Percentiles rank a stretch among this genome's conserved stretches.
Evolutionary conservation across 2,797 vertebrate species (phyloP).

Genomic region (Anguilla anguilla): DNA sequence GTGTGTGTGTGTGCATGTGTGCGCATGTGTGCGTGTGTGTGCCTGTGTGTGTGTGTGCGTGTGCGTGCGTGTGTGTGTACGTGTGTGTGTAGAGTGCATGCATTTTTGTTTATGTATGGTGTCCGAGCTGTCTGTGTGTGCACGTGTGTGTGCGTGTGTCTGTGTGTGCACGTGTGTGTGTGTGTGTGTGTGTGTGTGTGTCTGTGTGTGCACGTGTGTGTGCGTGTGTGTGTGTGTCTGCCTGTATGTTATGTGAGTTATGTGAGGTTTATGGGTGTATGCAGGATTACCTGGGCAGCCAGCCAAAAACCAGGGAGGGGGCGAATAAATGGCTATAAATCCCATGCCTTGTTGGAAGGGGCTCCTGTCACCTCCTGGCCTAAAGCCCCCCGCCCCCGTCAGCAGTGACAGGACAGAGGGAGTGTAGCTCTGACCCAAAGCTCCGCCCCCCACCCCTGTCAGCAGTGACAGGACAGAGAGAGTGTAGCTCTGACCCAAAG

Average conservation of each 20-base stretch:
- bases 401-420: conserved; percentile 64
- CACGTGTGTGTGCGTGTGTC: not conserved
- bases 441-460: conserved; percentile 49
- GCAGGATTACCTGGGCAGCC: conserved; percentile 65
- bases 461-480: conserved; percentile 37
- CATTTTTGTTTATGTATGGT: no score
- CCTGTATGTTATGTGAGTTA: not conserved
- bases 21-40: no score
- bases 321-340: conserved; percentile 56
- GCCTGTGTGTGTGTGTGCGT: not conserved
- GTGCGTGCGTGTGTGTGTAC: no score
- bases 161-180: not conserved
- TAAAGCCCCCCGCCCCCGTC: conserved; percentile 48
- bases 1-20: no score
- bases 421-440: conserved; percentile 33
- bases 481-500: conserved; percentile 48
- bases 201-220: not conserved
- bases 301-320: conserved; percentile 65
- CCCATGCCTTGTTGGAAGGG: not conserved
- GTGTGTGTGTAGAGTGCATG: no score
- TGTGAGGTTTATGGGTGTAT: not conserved
- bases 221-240: not conserved
- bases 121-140: not conserved
- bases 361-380: not conserved
- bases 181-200: not conserved